Base-by-base conservation (phyloP, 2,797 vertebrate genomes). In the Bovichtus variegatus region DNA sequence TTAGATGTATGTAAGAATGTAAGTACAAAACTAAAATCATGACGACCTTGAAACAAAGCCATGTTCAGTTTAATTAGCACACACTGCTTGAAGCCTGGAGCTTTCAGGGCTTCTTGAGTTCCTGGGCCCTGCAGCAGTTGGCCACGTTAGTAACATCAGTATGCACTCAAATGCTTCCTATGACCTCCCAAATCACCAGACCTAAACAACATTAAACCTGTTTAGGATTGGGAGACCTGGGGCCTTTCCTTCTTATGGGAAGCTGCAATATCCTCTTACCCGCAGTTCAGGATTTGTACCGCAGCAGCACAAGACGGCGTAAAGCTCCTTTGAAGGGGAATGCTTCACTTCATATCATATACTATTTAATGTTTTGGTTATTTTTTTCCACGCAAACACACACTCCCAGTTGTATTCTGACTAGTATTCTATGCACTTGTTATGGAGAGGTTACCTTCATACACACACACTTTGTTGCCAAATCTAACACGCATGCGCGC, bases 251-350 rank as follows among this genome's bases (percentile, higher is more conserved):
- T 67, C 64, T 78, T 41, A 44, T 18, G 59, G 36, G 59, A 78
- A 80, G 53, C 83, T 68, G 61, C 61, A 64, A 75, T 76, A 86
- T 90, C 81, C 83, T 86, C 85, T 86, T 74, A 71, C 31, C 71
- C 44, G 60, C 73, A 8, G 79, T 40, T 50, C 21, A 46, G 76
- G 75, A 78, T 81, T 86, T 80, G 50, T 11, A 36, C 34, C 50
- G 11, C 62, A 46, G 79, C 61, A 29, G 41, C 59, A 63, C 47
- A 16, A 66, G 16, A 65, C 18, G 23, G 51, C 41, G 40, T 11
- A 0, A 62, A 53, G 49, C 60, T 62, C 9, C 38, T 69, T 34
- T 9, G 1, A 31, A 61, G 29, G 19, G 18, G n/a, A 36, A 50
- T 1, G 8, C 4, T n/a, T 4, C n/a, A 38, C 49, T 46, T 64